Evolutionary conservation across 2,888 invertebrate species (phyloP), one percentile per base, ranked within the genome.

Genomic region (Dusona sp.): DNA sequence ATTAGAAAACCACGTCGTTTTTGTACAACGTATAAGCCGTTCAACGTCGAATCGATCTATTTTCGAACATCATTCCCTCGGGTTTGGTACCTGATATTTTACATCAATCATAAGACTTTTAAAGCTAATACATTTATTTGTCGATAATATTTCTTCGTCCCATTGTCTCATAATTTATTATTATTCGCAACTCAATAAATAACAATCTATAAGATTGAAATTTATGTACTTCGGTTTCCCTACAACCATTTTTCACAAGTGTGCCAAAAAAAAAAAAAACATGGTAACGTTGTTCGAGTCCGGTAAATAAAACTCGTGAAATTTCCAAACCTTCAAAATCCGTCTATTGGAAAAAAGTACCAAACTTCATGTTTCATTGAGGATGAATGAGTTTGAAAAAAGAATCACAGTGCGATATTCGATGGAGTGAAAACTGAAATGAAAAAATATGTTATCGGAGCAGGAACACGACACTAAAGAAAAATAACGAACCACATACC

Each of bases 1-100:
- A 54, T 78, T 42, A 54, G 54, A 68, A 65, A 61, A 61, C 72
- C 72, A 79, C 72, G 79, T 79, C 70, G 45, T 78, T 38, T 25
- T 51, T 38, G 51, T 68, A 68, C 67, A 48, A 19, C 51, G n/a
- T 22, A 65, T 9, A 65, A 48, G 65, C 6, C 36, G 22, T 65
- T 77, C 77, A 64, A 77, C 64, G 65, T 48, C n/a, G 3, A 22
- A 65, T 65, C 77, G 48, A 77, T 77, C 16, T 48, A 22, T 48
- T 36, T 36, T 33, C 48, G 7, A 48, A 22, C 13, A 13, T 48
- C 33, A 45, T 48, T 11, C n/a, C 3, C 36, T 64, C 22, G 16
- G 48, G 36, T 51, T 51, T 36, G 1, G 25, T 67, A 3, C 22
- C 29, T 65, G 7, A 65, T 33, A 9, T 51, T 78, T 51, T n/a